phyloP scores from a whole-genome alignment of 1,140 invertebrate species.

The Drosophila orena region DNA sequence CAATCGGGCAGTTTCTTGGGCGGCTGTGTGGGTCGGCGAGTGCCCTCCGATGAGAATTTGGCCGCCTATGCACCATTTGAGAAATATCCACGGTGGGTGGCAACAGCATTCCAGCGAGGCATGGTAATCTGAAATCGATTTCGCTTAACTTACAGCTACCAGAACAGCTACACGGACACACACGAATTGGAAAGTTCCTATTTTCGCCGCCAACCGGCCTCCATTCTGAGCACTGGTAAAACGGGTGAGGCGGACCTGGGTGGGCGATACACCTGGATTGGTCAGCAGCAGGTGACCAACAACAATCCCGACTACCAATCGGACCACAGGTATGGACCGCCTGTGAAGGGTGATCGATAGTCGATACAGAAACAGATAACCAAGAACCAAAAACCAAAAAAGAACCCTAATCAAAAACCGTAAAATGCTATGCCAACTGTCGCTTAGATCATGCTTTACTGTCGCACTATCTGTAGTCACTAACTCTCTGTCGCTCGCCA shows the following conservation, averaged over 20 bases:
- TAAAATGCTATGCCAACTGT: constrained; percentile 74
- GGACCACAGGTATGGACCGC: constrained; percentile 64
- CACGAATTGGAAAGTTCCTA: constrained; percentile 90
- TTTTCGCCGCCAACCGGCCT: constrained; percentile 90
- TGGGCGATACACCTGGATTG: constrained; percentile 70
- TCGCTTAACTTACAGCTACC: constrained; percentile 46
- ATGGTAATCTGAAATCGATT: neutral
- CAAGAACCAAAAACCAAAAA: constrained; percentile 27
- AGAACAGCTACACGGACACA: constrained; percentile 72
- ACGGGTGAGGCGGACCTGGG: constrained; percentile 58
- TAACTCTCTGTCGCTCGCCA: constrained; percentile 43
- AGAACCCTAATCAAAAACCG: constrained; percentile 40
- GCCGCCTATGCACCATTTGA: constrained; percentile 90
- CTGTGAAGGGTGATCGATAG: neutral
- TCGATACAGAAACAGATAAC: constrained; percentile 2
- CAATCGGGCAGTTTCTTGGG: constrained; percentile 88
- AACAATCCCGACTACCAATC: constrained; percentile 55
- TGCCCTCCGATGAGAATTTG: constrained; percentile 94
- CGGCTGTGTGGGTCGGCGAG: constrained; percentile 92
- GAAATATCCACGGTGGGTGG: constrained; percentile 87
- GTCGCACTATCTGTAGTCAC: constrained; percentile 69
- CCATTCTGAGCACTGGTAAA: constrained; percentile 86
- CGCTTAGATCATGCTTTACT: constrained; percentile 78
- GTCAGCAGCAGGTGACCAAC: constrained; percentile 52
- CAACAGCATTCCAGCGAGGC: neutral